These are phyloP conservation scores for Larimichthys polyactis DNA, from an alignment of 2,113 vertebrate species.

Conservation along the genomic window DNA sequence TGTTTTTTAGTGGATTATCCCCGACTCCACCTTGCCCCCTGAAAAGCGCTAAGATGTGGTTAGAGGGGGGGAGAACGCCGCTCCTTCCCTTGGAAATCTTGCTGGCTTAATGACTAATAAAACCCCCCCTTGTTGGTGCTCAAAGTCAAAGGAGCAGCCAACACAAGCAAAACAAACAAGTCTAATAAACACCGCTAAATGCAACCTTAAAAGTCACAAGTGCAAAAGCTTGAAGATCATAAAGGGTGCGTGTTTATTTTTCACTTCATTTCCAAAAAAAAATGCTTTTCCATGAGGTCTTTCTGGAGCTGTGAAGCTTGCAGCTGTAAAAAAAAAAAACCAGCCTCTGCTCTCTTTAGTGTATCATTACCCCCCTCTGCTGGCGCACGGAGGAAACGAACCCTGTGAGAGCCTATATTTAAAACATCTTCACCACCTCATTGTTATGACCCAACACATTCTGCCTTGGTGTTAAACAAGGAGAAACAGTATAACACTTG, in stretches of 20 bases:
- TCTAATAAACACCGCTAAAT: slow-evolving; percentile 68
- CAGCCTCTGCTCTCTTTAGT: slow-evolving; percentile 41
- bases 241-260: slow-evolving; percentile 60
- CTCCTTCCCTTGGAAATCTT: slow-evolving; percentile 52
- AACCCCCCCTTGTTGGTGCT: slow-evolving; percentile 62
- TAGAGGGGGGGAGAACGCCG: slow-evolving; percentile 1
- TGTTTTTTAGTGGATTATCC: slow-evolving; percentile 70
- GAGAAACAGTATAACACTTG: slow-evolving; percentile 70
- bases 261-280: slow-evolving; percentile 36
- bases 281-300: slow-evolving; percentile 22
- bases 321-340: slow-evolving; percentile 3
- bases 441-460: slow-evolving; percentile 77
- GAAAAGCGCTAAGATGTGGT: slow-evolving; percentile 50
- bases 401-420: slow-evolving; percentile 40
- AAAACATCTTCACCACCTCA: slow-evolving; percentile 74
- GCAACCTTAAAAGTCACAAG: slow-evolving; percentile 64
- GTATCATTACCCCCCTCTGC: slow-evolving; percentile 79
- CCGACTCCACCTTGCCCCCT: slow-evolving; percentile 52
- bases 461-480: slow-evolving; percentile 75
- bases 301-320: slow-evolving; percentile 1
- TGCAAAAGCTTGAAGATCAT: slow-evolving; percentile 58
- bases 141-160: slow-evolving; percentile 64
- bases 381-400: slow-evolving; percentile 47
- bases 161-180: slow-evolving; percentile 61
- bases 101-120: slow-evolving; percentile 74